Conservation (phyloP, 2,113 vertebrate genomes). For the Irena cyanogastra region DNA sequence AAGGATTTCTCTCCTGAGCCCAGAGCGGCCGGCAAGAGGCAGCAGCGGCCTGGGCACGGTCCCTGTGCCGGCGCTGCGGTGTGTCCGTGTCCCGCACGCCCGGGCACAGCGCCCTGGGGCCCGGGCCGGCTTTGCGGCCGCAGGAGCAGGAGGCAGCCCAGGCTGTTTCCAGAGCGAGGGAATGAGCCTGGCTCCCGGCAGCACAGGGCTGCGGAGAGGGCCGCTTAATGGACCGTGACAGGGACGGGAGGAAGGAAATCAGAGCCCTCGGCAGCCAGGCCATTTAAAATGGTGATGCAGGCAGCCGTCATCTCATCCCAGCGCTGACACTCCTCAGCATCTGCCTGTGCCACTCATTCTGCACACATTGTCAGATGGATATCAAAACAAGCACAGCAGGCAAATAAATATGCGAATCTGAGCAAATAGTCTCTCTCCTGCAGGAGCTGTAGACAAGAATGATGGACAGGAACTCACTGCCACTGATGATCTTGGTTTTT, state of each 20-base stretch:
- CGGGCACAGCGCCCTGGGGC: not conserved
- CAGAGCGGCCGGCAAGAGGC: not conserved
- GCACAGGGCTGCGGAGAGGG: not conserved
- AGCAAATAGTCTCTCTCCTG: slow-evolving; percentile 1
- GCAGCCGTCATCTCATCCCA: not conserved
- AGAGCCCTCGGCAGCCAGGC: not conserved
- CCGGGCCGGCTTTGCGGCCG: not conserved
- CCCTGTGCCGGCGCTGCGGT: fast-evolving
- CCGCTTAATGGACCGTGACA: slow-evolving; percentile 30
- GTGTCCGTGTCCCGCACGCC: fast-evolving
- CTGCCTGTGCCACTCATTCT: slow-evolving; percentile 25
- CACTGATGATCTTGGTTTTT: not conserved
- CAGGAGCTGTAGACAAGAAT: not conserved
- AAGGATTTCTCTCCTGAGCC: not conserved
- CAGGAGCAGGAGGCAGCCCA: not conserved
- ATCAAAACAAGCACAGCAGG: slow-evolving; percentile 58
- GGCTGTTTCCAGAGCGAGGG: not conserved
- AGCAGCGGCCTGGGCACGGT: not conserved
- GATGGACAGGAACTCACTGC: not conserved
- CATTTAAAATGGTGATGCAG: slow-evolving; percentile 60
- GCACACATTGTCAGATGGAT: slow-evolving; percentile 14
- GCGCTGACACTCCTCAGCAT: not conserved
- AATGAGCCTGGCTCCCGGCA: not conserved
- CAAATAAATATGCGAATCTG: slow-evolving; percentile 49
- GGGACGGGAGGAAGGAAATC: not conserved